These are phyloP conservation scores for Macrotus californicus DNA, from an alignment of 2,113 vertebrate genomes.

Conservation along the genomic window DNA sequence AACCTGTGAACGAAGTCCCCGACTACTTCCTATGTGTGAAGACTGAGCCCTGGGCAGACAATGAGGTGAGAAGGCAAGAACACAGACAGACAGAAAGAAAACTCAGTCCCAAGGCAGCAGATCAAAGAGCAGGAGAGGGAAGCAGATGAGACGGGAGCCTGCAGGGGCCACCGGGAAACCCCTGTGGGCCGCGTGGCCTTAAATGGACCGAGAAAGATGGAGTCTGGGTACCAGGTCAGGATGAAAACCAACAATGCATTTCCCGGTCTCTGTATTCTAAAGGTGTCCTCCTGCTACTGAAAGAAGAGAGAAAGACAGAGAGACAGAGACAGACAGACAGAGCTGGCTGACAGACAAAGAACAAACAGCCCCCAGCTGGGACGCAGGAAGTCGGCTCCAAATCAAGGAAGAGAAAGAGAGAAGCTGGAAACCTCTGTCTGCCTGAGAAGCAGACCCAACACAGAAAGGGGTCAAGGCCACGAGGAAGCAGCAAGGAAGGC, in stretches of 20 bases:
- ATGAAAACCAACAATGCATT: not conserved
- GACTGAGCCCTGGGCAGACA: not conserved
- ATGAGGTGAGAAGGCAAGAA: not conserved
- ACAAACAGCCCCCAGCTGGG: not conserved
- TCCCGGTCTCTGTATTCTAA: not conserved
- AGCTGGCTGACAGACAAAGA: not conserved
- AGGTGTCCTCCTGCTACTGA: not conserved
- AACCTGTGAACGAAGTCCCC: not conserved
- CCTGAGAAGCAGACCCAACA: not conserved
- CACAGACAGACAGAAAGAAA: not conserved
- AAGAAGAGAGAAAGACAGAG: not conserved
- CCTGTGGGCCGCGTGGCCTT: not conserved
- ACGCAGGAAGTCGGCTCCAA: rapidly evolving
- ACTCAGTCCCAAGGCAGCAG: not conserved
- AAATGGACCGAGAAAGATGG: not conserved
- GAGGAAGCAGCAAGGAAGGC: not conserved
- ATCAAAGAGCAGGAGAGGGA: not conserved
- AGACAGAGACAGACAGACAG: not conserved
- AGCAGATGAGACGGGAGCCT: not conserved
- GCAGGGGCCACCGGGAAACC: not conserved
- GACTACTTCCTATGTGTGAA: not conserved
- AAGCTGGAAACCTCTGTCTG: not conserved
- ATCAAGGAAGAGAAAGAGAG: too few relatives aligned
- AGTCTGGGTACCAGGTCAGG: not conserved
- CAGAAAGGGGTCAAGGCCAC: not conserved